Conservation (phyloP, 2,888 invertebrate species). For the Gerris lacustris region DNA sequence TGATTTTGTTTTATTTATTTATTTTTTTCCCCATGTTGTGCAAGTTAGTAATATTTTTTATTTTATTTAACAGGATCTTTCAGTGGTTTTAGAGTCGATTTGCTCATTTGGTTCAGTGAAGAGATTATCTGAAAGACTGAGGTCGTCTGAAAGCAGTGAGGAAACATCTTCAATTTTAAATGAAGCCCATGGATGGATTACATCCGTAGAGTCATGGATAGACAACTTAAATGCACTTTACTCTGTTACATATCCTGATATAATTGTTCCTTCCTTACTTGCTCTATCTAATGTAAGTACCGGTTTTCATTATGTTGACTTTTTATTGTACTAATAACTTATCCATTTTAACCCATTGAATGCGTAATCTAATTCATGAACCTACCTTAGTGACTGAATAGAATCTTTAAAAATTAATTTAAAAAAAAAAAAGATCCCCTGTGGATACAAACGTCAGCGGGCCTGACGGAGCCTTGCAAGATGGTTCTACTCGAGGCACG, state of each 20-base stretch:
- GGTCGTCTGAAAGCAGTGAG: conserved; percentile 4
- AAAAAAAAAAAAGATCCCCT: too few relatives aligned
- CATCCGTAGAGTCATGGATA: conserved; percentile 46
- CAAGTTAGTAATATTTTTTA: neutral
- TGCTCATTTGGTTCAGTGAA: conserved; percentile 23
- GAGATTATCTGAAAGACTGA: conserved; percentile 17
- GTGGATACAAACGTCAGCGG: too few relatives aligned
- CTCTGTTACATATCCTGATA: conserved; percentile 60
- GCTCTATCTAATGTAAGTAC: conserved; percentile 50
- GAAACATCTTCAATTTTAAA: conserved; percentile 34
- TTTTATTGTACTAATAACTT: too few relatives aligned
- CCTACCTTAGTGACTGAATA: too few relatives aligned
- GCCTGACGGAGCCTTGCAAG: too few relatives aligned
- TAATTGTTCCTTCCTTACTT: conserved; percentile 57
- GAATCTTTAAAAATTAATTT: too few relatives aligned
- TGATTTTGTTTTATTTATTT: too few relatives aligned
- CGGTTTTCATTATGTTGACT: too few relatives aligned
- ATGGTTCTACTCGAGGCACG: too few relatives aligned
- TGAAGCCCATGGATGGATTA: conserved; percentile 43
- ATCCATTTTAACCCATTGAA: too few relatives aligned
- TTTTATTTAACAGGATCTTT: conserved; percentile 37
- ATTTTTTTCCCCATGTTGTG: too few relatives aligned
- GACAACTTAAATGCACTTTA: conserved; percentile 45
- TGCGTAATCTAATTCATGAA: too few relatives aligned
- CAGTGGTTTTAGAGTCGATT: neutral